A percentile compares a stretch with the other conserved stretches of the same genome.
Evolutionary conservation across 2,113 vertebrate species (phyloP).

Genomic region (Podiceps cristatus): DNA sequence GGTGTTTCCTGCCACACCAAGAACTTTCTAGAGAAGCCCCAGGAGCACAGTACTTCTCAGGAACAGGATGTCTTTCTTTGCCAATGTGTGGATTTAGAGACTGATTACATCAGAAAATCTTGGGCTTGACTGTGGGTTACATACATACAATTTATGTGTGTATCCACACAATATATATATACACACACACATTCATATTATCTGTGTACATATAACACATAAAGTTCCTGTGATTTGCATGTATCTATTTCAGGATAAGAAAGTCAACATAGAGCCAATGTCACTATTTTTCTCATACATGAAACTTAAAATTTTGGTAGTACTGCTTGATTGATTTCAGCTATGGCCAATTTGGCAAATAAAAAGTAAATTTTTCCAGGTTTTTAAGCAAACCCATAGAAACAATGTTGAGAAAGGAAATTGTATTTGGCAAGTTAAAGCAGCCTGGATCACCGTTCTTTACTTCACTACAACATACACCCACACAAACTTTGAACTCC

Average conservation of each 20-base stretch:
- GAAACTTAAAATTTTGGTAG: neutral
- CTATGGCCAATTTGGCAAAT: constrained; percentile 9
- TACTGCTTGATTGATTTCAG: neutral
- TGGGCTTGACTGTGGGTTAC: neutral
- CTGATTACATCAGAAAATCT: neutral
- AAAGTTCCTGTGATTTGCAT: neutral
- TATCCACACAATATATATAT: neutral
- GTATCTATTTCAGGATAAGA: neutral
- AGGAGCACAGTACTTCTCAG: constrained; percentile 1
- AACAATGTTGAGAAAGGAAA: constrained; percentile 46
- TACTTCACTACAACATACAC: constrained; percentile 36
- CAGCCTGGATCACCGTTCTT: constrained; percentile 16
- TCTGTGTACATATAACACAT: neutral
- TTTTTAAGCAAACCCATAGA: constrained; percentile 28
- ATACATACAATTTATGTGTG: neutral
- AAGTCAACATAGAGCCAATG: neutral
- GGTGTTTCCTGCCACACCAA: constrained; percentile 58
- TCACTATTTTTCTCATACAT: neutral
- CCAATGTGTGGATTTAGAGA: constrained; percentile 23
- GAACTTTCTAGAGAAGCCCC: constrained; percentile 34
- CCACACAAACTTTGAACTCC: constrained; percentile 50
- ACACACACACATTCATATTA: neutral
- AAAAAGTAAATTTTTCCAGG: constrained; percentile 8
- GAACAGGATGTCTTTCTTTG: constrained; percentile 50
- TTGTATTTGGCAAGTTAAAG: constrained; percentile 57